phyloP scores from a whole-genome alignment of 2,888 invertebrate genomes.

The Argyresthia albistria region DNA sequence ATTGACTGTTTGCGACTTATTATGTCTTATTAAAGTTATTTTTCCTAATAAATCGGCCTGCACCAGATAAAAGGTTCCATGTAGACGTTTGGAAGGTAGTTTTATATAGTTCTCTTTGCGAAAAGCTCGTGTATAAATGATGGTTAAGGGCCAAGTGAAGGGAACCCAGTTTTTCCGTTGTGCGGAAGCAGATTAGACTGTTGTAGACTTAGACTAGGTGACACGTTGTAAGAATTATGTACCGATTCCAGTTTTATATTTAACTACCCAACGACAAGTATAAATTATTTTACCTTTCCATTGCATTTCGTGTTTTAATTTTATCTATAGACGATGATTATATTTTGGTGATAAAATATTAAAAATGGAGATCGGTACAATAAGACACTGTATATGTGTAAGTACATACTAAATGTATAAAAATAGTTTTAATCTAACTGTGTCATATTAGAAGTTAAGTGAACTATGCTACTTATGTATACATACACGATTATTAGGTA shows the following conservation, averaged over 20 bases:
- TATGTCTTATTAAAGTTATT: slow-evolving; percentile 6
- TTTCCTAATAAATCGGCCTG: slow-evolving; percentile 36
- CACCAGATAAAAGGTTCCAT: slow-evolving; percentile 54
- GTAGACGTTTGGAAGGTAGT: slow-evolving; percentile 34
- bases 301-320: neutral
- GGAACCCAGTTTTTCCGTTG: slow-evolving; percentile 65
- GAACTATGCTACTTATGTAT: slow-evolving; percentile 66
- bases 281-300: neutral
- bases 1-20: slow-evolving; percentile 2
- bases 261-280: neutral
- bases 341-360: neutral
- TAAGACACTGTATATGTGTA: slow-evolving; percentile 58
- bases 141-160: slow-evolving; percentile 41
- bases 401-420: slow-evolving; percentile 65
- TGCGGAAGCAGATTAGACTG: slow-evolving; percentile 67
- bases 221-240: slow-evolving; percentile 54
- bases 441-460: slow-evolving; percentile 68
- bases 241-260: slow-evolving; percentile 25
- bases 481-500: slow-evolving; percentile 51
- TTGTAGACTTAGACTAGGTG: slow-evolving; percentile 57
- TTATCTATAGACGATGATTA: neutral
- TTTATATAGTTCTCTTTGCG: slow-evolving; percentile 41
- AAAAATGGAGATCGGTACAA: slow-evolving; percentile 32
- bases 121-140: slow-evolving; percentile 47
- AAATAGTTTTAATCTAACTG: slow-evolving; percentile 65